Evolutionary conservation across 2,888 invertebrate species (phyloP).

Genomic region (Urechis unicinctus): DNA sequence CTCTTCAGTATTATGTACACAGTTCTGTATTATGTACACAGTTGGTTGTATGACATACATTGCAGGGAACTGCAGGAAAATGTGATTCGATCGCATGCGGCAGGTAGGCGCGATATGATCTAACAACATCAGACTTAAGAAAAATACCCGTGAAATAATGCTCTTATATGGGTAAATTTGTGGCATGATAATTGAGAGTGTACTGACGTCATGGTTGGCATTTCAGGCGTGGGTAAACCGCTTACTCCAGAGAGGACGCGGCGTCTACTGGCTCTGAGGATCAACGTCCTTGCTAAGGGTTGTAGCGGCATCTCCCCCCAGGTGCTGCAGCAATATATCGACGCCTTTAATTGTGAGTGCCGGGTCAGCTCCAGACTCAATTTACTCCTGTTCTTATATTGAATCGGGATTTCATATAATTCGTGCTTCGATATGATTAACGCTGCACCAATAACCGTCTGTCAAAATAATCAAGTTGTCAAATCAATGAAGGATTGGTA

Average conservation of each 20-base stretch:
- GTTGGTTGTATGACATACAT: no score
- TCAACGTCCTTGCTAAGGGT: conserved; percentile 65
- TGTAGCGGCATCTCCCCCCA: conserved; percentile 61
- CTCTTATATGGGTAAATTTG: not conserved
- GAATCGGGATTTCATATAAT: no score
- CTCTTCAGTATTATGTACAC: no score
- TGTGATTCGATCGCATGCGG: conserved; percentile 62
- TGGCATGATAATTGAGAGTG: not conserved
- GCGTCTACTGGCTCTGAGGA: conserved; percentile 61
- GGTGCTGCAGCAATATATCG: conserved; percentile 58
- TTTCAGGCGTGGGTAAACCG: conserved; percentile 59
- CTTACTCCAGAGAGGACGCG: conserved; percentile 58
- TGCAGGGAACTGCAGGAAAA: conserved; percentile 60
- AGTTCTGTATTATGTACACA: no score
- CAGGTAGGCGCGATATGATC: conserved; percentile 44
- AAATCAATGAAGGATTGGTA: no score
- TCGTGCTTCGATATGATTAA: no score
- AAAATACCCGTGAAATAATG: no score
- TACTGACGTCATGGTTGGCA: not conserved
- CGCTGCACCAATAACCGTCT: no score
- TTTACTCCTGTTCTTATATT: no score
- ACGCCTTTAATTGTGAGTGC: conserved; percentile 62
- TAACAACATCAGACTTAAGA: no score
- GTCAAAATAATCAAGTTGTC: no score
- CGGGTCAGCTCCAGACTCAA: no score